Evolutionary conservation across 1,140 invertebrate genomes (phyloP).

Genomic region (Ridgeia piscesae): DNA sequence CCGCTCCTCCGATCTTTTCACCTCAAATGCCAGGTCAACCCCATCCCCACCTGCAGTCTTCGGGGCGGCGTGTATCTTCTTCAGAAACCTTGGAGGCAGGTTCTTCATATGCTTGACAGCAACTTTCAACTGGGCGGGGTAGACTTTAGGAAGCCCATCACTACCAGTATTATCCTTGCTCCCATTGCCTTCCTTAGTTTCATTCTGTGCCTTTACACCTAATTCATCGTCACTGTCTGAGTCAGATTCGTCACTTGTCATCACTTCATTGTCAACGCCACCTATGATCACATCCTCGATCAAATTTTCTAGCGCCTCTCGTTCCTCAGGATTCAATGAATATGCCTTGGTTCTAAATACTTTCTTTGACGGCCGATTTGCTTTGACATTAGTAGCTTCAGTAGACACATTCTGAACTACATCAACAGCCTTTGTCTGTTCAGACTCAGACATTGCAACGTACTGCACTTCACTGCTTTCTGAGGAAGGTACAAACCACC

Average conservation of each 20-base stretch:
- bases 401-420: neutral
- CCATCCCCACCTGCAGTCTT: neutral
- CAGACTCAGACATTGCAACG: neutral
- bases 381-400: neutral
- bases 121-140: conserved; percentile 32
- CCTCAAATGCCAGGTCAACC: neutral
- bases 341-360: conserved; percentile 26
- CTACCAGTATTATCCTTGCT: conserved; percentile 18
- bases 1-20: neutral
- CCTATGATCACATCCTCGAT: conserved; percentile 33
- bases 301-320: conserved; percentile 30
- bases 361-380: neutral
- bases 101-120: conserved; percentile 33
- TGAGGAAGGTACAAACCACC: neutral
- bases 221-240: conserved; percentile 26
- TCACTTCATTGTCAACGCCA: conserved; percentile 24
- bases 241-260: conserved; percentile 20
- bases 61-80: conserved; percentile 21
- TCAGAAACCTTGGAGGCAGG: conserved; percentile 30
- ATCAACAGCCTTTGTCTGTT: neutral
- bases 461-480: neutral
- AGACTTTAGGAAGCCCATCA: conserved; percentile 24
- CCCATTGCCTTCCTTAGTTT: neutral
- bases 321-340: conserved; percentile 29
- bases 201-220: neutral